A percentile compares a stretch with the other conserved stretches of the same genome.
Evolutionary conservation across 2,113 vertebrate species (phyloP).

Genomic region (Vanacampus margaritifer): DNA sequence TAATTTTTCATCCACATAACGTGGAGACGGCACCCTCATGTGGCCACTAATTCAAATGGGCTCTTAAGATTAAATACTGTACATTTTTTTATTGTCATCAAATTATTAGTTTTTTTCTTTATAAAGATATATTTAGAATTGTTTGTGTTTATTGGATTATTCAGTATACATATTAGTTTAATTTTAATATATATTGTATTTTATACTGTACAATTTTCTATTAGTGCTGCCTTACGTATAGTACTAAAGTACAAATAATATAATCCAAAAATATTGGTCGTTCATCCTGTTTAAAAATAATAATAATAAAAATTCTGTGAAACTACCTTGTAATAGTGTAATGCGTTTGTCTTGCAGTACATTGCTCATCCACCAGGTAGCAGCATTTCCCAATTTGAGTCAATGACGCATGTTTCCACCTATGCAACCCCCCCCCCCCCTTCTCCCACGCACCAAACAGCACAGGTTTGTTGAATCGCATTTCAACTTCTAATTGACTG

Average conservation of each 20-base stretch:
- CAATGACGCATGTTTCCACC: background rate
- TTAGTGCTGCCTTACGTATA: no score
- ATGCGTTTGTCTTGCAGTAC: background rate
- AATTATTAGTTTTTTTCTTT: background rate
- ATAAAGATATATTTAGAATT: background rate
- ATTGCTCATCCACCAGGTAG: constrained; percentile 52
- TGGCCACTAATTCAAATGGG: background rate
- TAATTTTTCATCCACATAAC: background rate
- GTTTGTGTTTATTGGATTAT: no score
- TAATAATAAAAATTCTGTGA: background rate
- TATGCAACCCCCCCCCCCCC: no score
- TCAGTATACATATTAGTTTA: no score
- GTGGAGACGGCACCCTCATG: background rate
- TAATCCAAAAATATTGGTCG: background rate
- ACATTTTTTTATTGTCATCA: no score
- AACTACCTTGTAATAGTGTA: background rate
- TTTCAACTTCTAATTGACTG: no score
- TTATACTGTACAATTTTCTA: no score
- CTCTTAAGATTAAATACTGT: no score
- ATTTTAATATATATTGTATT: no score
- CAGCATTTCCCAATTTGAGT: constrained; percentile 43
- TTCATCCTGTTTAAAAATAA: no score
- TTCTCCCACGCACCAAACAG: no score
- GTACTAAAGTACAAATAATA: background rate
- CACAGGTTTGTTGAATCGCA: no score